Evolutionary conservation across 2,888 invertebrate genomes (phyloP).

Genomic region (Amiota mariae): DNA sequence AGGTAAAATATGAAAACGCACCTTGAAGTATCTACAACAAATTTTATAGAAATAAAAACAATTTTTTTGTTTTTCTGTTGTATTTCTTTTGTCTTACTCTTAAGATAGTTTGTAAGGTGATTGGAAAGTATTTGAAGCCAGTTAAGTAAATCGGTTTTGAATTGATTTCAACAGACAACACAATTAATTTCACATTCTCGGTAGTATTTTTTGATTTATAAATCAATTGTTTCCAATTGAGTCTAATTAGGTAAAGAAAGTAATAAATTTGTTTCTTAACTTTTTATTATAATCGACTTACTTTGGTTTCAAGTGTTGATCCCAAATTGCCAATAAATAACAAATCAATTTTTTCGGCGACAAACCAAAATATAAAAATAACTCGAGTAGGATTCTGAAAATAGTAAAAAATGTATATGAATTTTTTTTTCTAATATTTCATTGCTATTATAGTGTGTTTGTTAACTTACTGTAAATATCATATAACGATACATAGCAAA

Average conservation of each 20-base stretch:
- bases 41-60: not conserved
- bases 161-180: not conserved
- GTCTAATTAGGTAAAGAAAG: not conserved
- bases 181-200: not conserved
- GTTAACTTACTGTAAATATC: conserved; percentile 9
- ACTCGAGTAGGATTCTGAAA: not conserved
- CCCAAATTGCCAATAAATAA: not conserved
- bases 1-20: conserved; percentile 67
- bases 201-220: not conserved
- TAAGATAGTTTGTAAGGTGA: not conserved
- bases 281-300: not conserved
- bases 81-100: not conserved
- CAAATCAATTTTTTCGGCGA: not conserved
- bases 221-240: not conserved
- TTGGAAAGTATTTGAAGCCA: not conserved
- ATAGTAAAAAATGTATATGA: not conserved
- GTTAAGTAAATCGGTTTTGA: not conserved
- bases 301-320: not conserved
- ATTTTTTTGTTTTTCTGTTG: no score
- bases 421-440: no score
- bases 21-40: conserved; percentile 59
- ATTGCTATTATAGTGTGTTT: no score
- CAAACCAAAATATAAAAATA: not conserved
- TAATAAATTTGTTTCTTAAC: not conserved
- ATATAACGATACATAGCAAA: conserved; percentile 14